Conservation (phyloP, 2,113 vertebrate species). For the Ploceus nigricollis region DNA sequence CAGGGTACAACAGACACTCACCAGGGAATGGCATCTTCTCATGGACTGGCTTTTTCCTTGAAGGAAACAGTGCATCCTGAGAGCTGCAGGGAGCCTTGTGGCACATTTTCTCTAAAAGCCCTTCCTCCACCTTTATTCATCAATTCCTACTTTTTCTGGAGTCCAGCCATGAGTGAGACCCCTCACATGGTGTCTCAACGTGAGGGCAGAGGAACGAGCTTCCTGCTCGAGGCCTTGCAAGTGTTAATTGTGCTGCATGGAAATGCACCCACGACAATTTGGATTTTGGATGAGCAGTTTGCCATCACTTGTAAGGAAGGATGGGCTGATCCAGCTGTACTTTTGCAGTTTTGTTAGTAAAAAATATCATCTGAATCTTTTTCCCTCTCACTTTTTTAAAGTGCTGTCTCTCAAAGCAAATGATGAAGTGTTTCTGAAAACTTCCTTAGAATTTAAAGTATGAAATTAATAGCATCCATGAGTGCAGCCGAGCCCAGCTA, state of each 20-base stretch:
- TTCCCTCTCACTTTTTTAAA: neutral
- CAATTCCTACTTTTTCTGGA: neutral
- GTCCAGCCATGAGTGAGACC: neutral
- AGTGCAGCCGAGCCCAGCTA: neutral
- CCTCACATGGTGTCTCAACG: rapidly evolving
- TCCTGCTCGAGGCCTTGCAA: rapidly evolving
- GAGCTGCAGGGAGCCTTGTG: neutral
- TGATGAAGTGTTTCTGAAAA: neutral
- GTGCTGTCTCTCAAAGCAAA: neutral
- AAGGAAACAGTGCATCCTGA: neutral
- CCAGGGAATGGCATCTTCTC: neutral
- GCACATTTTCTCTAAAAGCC: neutral
- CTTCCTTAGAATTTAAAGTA: neutral
- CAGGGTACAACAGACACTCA: too few species aligned
- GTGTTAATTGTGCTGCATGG: rapidly evolving
- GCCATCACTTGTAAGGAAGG: rapidly evolving
- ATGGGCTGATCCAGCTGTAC: rapidly evolving
- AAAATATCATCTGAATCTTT: neutral
- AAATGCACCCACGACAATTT: rapidly evolving
- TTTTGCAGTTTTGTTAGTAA: neutral
- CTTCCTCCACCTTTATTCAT: neutral
- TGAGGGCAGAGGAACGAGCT: rapidly evolving
- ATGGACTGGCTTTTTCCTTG: rapidly evolving
- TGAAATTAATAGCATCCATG: neutral
- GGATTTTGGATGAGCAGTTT: neutral